phyloP scores from a whole-genome alignment of 2,888 invertebrate genomes.

The Dynastes grantii region DNA sequence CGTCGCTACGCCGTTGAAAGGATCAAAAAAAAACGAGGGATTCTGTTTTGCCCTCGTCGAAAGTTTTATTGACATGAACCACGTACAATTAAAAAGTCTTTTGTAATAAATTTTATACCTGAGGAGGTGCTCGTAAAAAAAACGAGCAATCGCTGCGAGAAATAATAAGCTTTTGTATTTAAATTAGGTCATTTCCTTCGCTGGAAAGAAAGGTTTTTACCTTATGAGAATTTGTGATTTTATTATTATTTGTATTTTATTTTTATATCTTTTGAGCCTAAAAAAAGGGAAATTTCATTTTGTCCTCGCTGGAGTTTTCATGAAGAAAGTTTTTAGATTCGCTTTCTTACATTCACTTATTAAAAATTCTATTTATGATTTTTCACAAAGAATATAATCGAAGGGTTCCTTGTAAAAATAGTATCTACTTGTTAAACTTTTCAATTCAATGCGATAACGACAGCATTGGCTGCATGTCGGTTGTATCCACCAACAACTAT shows the following conservation, averaged over 20 bases:
- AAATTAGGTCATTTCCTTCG: conserved; percentile 1
- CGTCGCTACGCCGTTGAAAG: neutral
- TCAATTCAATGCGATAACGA: too few relatives aligned
- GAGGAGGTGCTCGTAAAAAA: conserved; percentile 24
- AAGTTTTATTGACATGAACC: conserved; percentile 29
- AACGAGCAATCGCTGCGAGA: neutral
- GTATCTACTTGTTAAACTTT: too few relatives aligned
- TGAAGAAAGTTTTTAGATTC: too few relatives aligned
- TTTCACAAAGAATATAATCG: too few relatives aligned
- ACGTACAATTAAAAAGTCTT: conserved; percentile 30
- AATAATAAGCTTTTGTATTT: conserved; percentile 25
- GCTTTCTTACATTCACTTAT: too few relatives aligned
- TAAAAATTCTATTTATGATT: too few relatives aligned
- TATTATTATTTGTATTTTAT: conserved; percentile 6
- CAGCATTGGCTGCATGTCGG: too few relatives aligned
- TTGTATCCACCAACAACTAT: too few relatives aligned
- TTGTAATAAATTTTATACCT: conserved; percentile 34
- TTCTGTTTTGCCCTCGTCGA: neutral
- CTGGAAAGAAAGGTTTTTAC: neutral
- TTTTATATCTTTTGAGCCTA: neutral
- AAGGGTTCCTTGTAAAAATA: too few relatives aligned
- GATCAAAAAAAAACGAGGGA: neutral
- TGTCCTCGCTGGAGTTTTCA: too few relatives aligned
- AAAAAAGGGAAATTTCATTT: neutral
- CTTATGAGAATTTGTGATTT: conserved; percentile 13